Conservation (phyloP, 2,113 vertebrate species). For the Rhynchomys soricoides region DNA sequence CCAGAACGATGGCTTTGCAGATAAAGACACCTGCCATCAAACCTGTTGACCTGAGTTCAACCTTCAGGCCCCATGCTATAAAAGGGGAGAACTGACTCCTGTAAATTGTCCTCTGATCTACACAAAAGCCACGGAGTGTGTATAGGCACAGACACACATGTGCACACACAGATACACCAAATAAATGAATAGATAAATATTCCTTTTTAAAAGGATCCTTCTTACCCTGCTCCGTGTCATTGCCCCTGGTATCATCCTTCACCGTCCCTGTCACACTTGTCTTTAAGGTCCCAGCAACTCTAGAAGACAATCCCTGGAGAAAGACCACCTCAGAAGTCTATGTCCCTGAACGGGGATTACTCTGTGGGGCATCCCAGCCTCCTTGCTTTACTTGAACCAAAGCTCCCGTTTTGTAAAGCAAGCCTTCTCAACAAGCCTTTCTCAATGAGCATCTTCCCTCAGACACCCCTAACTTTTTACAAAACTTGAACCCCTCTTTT, state of each 20-base stretch:
- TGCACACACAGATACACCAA: not conserved
- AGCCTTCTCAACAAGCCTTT: not conserved
- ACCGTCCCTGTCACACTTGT: no score
- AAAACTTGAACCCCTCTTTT: not conserved
- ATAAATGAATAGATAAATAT: not conserved
- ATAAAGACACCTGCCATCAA: not conserved
- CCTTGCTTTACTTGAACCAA: not conserved
- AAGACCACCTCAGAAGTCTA: accelerated
- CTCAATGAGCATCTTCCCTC: not conserved
- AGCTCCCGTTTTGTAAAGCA: not conserved
- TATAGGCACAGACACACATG: not conserved
- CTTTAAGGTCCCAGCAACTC: not conserved
- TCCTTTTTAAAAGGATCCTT: not conserved
- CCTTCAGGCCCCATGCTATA: not conserved
- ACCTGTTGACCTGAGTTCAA: not conserved
- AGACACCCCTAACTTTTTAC: not conserved
- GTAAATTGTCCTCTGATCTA: not conserved
- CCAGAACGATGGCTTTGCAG: not conserved
- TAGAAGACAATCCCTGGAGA: not conserved
- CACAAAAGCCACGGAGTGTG: not conserved
- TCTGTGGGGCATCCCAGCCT: not conserved
- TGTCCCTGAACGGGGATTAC: accelerated
- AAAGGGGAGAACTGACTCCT: not conserved
- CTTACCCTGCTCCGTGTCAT: accelerated
- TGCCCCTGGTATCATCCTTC: not conserved